phyloP scores from a whole-genome alignment of 2,797 vertebrate genomes.

The Jordanella pulchra region DNA sequence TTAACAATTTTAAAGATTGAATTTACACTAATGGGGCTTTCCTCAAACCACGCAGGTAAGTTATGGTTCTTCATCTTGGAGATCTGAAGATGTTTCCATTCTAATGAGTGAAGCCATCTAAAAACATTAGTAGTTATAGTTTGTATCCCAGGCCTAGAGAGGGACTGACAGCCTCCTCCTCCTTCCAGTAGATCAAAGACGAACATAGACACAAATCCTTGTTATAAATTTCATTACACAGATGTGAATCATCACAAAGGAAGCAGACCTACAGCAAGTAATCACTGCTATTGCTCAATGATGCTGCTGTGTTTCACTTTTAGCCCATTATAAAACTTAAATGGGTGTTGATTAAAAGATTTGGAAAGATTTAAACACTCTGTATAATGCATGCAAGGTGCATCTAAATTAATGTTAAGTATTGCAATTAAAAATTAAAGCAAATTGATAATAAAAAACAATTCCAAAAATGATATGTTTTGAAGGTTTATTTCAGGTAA shows the following conservation, averaged over 20 bases:
- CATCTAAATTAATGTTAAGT: no score
- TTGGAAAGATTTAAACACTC: neutral
- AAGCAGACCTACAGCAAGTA: neutral
- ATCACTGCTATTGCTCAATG: neutral
- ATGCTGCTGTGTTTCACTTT: neutral
- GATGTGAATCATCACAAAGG: slow-evolving; percentile 32
- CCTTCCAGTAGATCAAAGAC: slow-evolving; percentile 5
- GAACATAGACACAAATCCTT: slow-evolving; percentile 42
- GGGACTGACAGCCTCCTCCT: slow-evolving; percentile 7
- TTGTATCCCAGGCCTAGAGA: slow-evolving; percentile 61
- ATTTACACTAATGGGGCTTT: slow-evolving; percentile 39
- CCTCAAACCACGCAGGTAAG: slow-evolving; percentile 45
- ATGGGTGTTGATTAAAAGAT: neutral
- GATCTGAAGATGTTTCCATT: slow-evolving; percentile 53
- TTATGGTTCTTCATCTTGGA: slow-evolving; percentile 50
- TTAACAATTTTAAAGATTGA: slow-evolving; percentile 40
- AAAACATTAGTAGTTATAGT: slow-evolving; percentile 49
- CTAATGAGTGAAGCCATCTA: slow-evolving; percentile 60
- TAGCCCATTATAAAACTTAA: neutral
- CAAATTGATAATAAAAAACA: neutral
- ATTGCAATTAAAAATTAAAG: no score
- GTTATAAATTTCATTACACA: slow-evolving; percentile 49
- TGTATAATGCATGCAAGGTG: no score
- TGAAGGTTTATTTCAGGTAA: no score
- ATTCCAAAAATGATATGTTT: neutral